phyloP scores from a whole-genome alignment of 2,797 vertebrate genomes.

The Malacoraja senta region DNA sequence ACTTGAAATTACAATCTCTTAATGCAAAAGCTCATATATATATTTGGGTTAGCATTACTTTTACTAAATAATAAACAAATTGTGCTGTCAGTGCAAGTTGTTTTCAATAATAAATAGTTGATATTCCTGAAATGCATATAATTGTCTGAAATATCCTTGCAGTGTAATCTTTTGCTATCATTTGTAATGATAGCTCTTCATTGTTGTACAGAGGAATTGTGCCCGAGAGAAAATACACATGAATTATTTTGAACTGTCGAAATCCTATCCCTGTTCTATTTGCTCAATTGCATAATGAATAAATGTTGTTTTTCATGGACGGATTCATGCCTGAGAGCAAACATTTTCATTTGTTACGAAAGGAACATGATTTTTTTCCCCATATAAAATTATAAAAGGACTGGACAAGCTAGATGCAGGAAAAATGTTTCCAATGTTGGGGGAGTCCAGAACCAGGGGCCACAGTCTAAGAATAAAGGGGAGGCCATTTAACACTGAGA shows the following conservation, averaged over 20 bases:
- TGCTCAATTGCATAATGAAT: conserved; percentile 53
- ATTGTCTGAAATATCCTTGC: conserved; percentile 31
- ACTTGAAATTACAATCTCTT: not conserved
- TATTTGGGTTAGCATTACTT: conserved; percentile 4
- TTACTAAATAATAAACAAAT: not conserved
- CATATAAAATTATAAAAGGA: not conserved
- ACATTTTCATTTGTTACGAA: not conserved
- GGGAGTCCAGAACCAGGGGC: too few species aligned
- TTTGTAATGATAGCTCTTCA: conserved; percentile 46
- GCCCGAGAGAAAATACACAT: conserved; percentile 46
- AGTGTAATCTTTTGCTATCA: conserved; percentile 45
- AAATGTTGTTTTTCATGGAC: conserved; percentile 53
- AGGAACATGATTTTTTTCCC: not conserved
- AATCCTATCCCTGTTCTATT: conserved; percentile 49
- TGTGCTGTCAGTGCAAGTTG: conserved; percentile 8
- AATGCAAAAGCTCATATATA: not conserved
- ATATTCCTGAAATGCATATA: conserved; percentile 13
- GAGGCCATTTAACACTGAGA: too few species aligned
- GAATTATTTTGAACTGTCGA: conserved; percentile 54
- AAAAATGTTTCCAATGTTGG: too few species aligned
- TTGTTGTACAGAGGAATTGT: conserved; percentile 46
- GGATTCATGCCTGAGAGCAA: conserved; percentile 45
- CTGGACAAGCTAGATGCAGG: too few species aligned
- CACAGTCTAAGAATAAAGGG: too few species aligned
- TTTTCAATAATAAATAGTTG: conserved; percentile 39